Conservation (phyloP, 2,797 vertebrate genomes). For the Bradypodion ventrale region DNA sequence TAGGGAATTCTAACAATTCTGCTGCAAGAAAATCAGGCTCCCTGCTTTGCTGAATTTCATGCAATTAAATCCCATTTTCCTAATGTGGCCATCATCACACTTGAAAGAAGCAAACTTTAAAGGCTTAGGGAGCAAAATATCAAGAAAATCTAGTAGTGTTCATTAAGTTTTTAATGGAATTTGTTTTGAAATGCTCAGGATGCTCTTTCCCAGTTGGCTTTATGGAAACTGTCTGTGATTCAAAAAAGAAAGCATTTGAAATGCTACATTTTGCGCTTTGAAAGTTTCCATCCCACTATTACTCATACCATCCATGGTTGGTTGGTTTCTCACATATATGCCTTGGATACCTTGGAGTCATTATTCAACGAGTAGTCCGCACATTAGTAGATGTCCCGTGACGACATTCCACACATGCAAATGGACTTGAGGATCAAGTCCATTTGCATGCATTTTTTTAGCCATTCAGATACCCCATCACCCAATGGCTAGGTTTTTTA, state of each 20-base stretch:
- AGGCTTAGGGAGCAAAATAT: conserved; percentile 42
- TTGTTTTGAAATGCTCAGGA: background rate
- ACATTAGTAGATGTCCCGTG: too few species aligned
- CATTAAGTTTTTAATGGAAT: conserved; percentile 31
- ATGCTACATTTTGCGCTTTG: background rate
- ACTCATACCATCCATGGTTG: background rate
- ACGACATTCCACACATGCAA: too few species aligned
- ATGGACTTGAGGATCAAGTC: too few species aligned
- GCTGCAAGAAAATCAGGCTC: conserved; percentile 37
- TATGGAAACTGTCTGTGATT: conserved; percentile 13
- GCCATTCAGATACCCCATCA: too few species aligned
- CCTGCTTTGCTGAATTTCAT: conserved; percentile 28
- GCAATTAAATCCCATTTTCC: conserved; percentile 54
- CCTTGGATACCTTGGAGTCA: too few species aligned
- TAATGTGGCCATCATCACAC: conserved; percentile 31
- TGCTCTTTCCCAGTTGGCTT: conserved; percentile 33
- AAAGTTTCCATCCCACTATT: background rate
- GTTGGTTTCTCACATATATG: background rate
- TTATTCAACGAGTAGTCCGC: too few species aligned
- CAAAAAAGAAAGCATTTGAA: background rate
- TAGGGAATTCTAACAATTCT: conserved; percentile 55
- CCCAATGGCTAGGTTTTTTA: too few species aligned
- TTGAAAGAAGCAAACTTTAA: conserved; percentile 40
- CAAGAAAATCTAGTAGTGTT: background rate
- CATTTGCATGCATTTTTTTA: too few species aligned